Evolutionary conservation across 2,113 vertebrate genomes (phyloP).

Genomic region (Nerophis lumbriciformis): DNA sequence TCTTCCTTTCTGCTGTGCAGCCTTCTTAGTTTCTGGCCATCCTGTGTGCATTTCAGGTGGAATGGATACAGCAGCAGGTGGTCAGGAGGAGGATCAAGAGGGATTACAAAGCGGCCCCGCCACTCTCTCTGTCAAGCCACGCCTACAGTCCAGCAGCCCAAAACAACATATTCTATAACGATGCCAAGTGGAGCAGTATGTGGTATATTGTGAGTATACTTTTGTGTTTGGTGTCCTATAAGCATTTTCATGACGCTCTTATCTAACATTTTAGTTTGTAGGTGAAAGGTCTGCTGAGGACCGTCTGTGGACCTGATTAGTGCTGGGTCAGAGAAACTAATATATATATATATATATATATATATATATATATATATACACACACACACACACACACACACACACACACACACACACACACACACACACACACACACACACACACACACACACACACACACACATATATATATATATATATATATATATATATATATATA

Average conservation of each 20-base stretch:
- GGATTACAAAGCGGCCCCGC: conserved; percentile 83
- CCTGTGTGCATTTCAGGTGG: conserved; percentile 78
- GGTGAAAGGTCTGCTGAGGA: conserved; percentile 39
- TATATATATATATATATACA: no score
- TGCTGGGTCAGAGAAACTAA: conserved; percentile 26
- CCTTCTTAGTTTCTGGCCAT: no score
- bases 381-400: no score
- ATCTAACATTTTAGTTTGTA: conserved; percentile 19
- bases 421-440: no score
- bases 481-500: no score
- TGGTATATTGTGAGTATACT: conserved; percentile 94
- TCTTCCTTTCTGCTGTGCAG: no score
- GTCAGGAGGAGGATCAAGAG: conserved; percentile 93
- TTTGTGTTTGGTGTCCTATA: neutral
- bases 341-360: no score
- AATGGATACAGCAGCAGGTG: conserved; percentile 97
- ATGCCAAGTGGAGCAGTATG: conserved; percentile 99
- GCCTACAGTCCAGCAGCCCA: conserved; percentile 67
- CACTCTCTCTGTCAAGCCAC: conserved; percentile 71
- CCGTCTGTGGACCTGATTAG: conserved; percentile 32
- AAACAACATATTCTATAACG: conserved; percentile 90
- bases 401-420: no score
- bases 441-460: no score
- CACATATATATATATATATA: neutral
- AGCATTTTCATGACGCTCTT: no score